Percentiles rank a stretch among this genome's conserved stretches.
These are phyloP conservation scores for Macrostomum cliftonense DNA, from an alignment of 2,888 invertebrate genomes.

Conservation along the genomic window DNA sequence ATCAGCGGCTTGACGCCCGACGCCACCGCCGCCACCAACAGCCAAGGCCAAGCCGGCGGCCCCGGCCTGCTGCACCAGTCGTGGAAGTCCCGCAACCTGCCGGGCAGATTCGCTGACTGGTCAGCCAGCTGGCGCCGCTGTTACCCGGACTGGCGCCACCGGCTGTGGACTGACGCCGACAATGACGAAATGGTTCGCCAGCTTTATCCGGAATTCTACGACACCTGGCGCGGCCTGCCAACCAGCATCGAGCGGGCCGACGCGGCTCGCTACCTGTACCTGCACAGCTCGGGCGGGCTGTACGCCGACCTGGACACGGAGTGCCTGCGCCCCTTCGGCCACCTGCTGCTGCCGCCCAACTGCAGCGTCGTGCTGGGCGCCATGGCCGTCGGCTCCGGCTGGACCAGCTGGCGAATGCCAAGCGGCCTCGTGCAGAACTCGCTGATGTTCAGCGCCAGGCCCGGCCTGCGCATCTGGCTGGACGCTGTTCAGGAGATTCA, in stretches of 20 bases:
- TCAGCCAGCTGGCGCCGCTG: too few relatives aligned
- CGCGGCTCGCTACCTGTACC: neutral
- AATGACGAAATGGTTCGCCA: too few relatives aligned
- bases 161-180: too few relatives aligned
- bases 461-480: constrained; percentile 45
- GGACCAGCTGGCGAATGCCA: neutral
- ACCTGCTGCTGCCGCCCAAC: neutral
- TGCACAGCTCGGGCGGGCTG: constrained; percentile 1
- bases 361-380: too few relatives aligned
- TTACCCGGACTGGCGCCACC: too few relatives aligned
- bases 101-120: too few relatives aligned
- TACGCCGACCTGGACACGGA: constrained; percentile 1
- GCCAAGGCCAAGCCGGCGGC: too few relatives aligned
- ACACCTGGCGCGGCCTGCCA: constrained; percentile 13
- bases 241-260: constrained; percentile 8
- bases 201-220: constrained; percentile 3
- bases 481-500: neutral
- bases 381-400: neutral
- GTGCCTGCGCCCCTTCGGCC: constrained; percentile 1
- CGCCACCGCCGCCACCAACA: too few relatives aligned
- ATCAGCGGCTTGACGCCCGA: too few relatives aligned
- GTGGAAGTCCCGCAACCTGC: too few relatives aligned
- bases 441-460: constrained; percentile 47
- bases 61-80: too few relatives aligned
- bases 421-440: too few relatives aligned